A percentile compares a stretch with the other conserved stretches of the same genome.
These are phyloP conservation scores for Knipowitschia caucasica DNA, from an alignment of 2,797 vertebrate species.

Conservation along the genomic window DNA sequence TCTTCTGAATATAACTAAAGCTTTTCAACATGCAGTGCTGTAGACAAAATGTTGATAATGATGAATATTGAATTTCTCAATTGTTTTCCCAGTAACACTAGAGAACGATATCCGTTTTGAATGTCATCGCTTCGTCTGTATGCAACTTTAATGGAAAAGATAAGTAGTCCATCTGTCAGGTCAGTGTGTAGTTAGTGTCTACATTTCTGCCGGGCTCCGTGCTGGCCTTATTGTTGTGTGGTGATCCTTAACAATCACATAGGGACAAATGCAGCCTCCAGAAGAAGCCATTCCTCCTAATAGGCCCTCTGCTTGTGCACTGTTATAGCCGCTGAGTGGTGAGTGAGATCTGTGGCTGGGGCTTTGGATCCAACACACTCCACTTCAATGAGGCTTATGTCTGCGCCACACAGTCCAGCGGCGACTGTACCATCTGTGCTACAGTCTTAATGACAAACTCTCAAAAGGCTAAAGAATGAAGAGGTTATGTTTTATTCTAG, in stretches of 20 bases:
- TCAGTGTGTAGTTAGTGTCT: constrained; percentile 9
- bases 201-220: constrained; percentile 5
- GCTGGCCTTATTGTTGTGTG: constrained; percentile 20
- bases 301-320: constrained; percentile 22
- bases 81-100: neutral
- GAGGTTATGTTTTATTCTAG: too few relatives aligned
- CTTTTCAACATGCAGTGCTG: too few relatives aligned
- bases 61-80: too few relatives aligned
- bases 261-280: constrained; percentile 19
- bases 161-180: constrained; percentile 5
- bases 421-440: constrained; percentile 17
- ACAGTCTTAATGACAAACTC: neutral
- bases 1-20: too few relatives aligned
- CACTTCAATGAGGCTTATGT: constrained; percentile 7
- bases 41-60: too few relatives aligned
- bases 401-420: neutral
- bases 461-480: too few relatives aligned
- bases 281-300: constrained; percentile 23
- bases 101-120: neutral
- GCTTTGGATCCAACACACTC: constrained; percentile 19
- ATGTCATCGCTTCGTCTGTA: neutral
- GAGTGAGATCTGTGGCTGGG: constrained; percentile 23
- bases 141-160: constrained; percentile 6
- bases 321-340: constrained; percentile 27
- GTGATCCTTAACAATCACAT: constrained; percentile 24